Evolutionary conservation across 2,797 vertebrate genomes (phyloP), one percentile per base, ranked within the genome.

Genomic region (Crypturellus tataupa): DNA sequence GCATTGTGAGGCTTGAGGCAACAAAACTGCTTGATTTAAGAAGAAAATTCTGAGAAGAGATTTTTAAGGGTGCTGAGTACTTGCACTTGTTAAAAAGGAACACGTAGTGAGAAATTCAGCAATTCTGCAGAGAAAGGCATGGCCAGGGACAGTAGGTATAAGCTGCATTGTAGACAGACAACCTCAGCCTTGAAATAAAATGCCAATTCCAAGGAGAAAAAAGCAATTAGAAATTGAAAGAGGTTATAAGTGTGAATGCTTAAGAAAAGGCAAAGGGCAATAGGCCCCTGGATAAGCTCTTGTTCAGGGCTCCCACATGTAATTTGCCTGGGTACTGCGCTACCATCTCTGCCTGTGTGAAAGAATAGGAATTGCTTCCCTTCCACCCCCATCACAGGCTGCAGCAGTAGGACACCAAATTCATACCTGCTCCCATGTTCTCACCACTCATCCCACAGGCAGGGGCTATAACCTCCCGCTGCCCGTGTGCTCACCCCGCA

Each of bases 341-440:
- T 7, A 18, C 11, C 24, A 77, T 29, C 8, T 40, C 42, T 46
- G 18, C 19, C 44, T 10, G 69, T 72, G 65, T 5, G 3, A 63
- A 60, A 79, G 27, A 86, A 68, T 10, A 55, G 53, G 53, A n/a
- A 56, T 56, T 56, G 31, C 31, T 56, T 19, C 31, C 19, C 31
- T 56, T 56, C 55, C 18, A 10, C 31, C 55, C 10, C 31, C 37
- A 39, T 39, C 31, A 56, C 18, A 56, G 17, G 9, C 31, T 56
- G 55, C 55, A 56, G 31, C 10, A n/a, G 18, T 12, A 75, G 7
- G 53, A 23, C 8, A 44, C 1, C 4, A 44, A 12, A 25, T 35
- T 55, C 64, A 2, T 60, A 6, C 5, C 56, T 29, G 47, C 0
- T 10, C 1, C 2, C 3, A 6, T 35, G 7, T 59, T 73, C 8